Percentiles rank a stretch among this genome's conserved stretches.
These are phyloP conservation scores for Siphamia tubifer DNA, from an alignment of 2,113 vertebrate genomes.

Conservation along the genomic window DNA sequence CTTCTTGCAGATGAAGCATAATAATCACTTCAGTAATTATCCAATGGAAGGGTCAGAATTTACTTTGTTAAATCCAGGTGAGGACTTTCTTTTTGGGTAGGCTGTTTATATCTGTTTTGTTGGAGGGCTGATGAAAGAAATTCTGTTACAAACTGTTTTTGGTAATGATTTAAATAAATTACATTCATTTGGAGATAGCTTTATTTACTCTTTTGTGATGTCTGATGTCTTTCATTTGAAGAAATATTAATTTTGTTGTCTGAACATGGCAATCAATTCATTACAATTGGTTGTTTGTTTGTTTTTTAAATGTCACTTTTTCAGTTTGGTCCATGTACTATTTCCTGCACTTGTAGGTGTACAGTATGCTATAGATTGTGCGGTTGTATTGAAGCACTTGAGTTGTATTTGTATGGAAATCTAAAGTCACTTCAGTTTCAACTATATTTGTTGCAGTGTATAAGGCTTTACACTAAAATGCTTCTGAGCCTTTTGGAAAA, in stretches of 20 bases:
- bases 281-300: constrained; percentile 17
- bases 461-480: constrained; percentile 52
- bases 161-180: neutral
- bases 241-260: constrained; percentile 41
- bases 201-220: constrained; percentile 18
- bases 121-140: too few species aligned
- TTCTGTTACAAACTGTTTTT: too few species aligned
- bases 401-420: constrained; percentile 9
- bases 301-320: constrained; percentile 16
- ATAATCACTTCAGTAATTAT: too few species aligned
- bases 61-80: too few species aligned
- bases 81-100: too few species aligned
- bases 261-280: constrained; percentile 44
- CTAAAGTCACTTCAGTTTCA: constrained; percentile 27
- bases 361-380: constrained; percentile 24
- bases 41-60: too few species aligned
- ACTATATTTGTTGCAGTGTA: constrained; percentile 3
- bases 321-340: constrained; percentile 25
- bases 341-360: constrained; percentile 28
- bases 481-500: constrained; percentile 21
- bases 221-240: constrained; percentile 44
- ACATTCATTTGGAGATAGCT: constrained; percentile 27
- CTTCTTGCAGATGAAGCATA: too few species aligned
- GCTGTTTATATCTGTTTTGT: too few species aligned
- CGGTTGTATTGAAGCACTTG: constrained; percentile 21